Evolutionary conservation across 2,888 invertebrate species (phyloP).

Genomic region (Pristionchus entomophagus): DNA sequence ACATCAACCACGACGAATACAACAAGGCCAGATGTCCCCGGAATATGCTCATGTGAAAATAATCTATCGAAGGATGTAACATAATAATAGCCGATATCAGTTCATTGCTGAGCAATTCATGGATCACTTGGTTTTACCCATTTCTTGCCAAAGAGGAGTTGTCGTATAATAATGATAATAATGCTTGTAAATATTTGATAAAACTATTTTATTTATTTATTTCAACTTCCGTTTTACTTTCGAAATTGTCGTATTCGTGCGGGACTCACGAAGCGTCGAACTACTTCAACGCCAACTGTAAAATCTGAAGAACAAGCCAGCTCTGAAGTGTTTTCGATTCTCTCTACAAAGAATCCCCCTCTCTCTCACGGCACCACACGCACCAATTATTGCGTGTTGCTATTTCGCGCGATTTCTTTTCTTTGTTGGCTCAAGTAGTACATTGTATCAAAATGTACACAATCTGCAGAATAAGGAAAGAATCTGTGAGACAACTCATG

Average conservation of each 20-base stretch:
- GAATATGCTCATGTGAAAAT: conserved; percentile 20
- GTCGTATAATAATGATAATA: not conserved
- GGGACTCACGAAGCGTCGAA: no score
- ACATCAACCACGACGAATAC: conserved; percentile 72
- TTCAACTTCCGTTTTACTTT: not conserved
- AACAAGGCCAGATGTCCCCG: conserved; percentile 66
- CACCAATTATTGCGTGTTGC: no score
- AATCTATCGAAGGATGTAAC: not conserved
- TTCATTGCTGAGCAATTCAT: not conserved
- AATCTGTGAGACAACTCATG: no score
- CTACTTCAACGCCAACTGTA: not conserved
- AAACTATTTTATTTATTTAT: not conserved
- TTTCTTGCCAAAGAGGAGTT: not conserved
- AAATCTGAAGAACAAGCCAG: not conserved
- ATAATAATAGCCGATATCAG: not conserved
- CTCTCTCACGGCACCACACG: not conserved
- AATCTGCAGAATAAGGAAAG: no score
- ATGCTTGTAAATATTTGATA: not conserved
- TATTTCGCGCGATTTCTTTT: no score
- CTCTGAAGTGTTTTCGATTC: not conserved
- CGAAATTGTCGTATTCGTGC: not conserved
- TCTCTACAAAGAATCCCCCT: not conserved
- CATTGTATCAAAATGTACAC: no score
- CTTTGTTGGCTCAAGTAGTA: no score
- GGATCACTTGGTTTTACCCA: not conserved